Conservation (phyloP, 92 coral and sea anemone genomes). For the Heteractis magnifica region DNA sequence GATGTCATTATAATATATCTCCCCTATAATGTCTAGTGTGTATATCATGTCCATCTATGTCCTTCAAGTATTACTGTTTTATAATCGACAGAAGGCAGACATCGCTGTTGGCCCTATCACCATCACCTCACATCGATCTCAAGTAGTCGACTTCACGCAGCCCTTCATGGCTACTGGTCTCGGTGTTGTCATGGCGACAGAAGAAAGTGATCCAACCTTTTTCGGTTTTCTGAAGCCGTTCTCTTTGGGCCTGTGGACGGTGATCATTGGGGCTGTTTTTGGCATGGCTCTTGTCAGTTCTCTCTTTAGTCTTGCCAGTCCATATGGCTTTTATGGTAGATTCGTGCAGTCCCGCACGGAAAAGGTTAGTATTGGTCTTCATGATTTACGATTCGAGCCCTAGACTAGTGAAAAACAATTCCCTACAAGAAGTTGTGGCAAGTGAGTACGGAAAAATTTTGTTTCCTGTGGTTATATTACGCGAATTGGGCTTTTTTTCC, state of each 20-base stretch:
- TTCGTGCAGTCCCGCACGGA: constrained; percentile 39
- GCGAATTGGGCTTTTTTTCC: no score
- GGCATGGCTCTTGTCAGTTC: constrained; percentile 61
- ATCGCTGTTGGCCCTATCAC: constrained; percentile 63
- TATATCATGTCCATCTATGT: not conserved
- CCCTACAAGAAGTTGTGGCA: no score
- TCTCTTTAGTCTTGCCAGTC: constrained; percentile 54
- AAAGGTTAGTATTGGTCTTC: constrained; percentile 1
- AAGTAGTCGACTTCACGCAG: constrained; percentile 67
- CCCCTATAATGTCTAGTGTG: not conserved
- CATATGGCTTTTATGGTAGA: constrained; percentile 64
- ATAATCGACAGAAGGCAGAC: constrained; percentile 60
- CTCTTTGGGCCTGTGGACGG: constrained; percentile 44
- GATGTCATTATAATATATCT: no score
- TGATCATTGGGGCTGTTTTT: constrained; percentile 45
- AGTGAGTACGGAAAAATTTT: no score
- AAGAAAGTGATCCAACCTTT: constrained; percentile 20
- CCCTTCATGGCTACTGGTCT: constrained; percentile 64
- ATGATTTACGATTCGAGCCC: not conserved
- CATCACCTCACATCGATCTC: constrained; percentile 48
- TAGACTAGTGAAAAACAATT: no score
- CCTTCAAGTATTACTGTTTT: no score
- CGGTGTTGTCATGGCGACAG: constrained; percentile 52
- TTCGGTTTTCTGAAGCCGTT: constrained; percentile 71
- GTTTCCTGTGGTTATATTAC: no score